A percentile compares a stretch with the other conserved stretches of the same genome.
phyloP scores from a whole-genome alignment of 1,140 invertebrate species.

The Homalodisca vitripennis region DNA sequence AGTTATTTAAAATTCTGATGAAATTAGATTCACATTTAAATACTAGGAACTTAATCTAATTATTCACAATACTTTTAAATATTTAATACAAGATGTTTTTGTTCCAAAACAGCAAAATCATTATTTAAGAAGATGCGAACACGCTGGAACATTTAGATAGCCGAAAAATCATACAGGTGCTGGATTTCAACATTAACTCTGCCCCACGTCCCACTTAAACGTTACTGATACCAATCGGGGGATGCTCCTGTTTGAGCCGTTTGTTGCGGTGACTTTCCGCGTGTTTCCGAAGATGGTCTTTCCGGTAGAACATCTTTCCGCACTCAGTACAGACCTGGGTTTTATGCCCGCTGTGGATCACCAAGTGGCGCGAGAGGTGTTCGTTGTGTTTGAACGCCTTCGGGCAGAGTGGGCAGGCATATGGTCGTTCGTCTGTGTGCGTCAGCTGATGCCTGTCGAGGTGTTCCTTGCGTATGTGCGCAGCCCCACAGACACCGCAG shows the following conservation, averaged over 20 bases:
- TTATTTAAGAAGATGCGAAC: too few species aligned
- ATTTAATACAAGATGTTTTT: too few species aligned
- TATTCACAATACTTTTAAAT: too few species aligned
- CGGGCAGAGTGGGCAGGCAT: slow-evolving; percentile 77
- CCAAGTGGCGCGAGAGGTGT: slow-evolving; percentile 76
- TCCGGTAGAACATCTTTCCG: slow-evolving; percentile 72
- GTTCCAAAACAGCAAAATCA: too few species aligned
- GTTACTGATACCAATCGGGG: too few species aligned
- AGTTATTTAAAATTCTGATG: too few species aligned
- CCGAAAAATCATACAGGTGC: too few species aligned
- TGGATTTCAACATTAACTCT: too few species aligned
- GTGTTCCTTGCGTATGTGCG: slow-evolving; percentile 43
- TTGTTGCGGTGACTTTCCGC: slow-evolving; percentile 30
- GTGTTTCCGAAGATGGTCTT: slow-evolving; percentile 65
- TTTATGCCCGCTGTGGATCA: slow-evolving; percentile 82
- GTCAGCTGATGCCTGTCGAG: slow-evolving; percentile 42
- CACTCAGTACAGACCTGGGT: slow-evolving; percentile 80
- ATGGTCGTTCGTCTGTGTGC: slow-evolving; percentile 48
- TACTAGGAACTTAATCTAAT: too few species aligned
- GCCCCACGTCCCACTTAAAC: too few species aligned
- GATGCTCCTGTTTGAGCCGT: slow-evolving; percentile 28
- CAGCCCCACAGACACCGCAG: slow-evolving; percentile 44
- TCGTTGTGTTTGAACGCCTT: slow-evolving; percentile 84
- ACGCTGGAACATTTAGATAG: too few species aligned
- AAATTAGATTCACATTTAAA: too few species aligned